A percentile compares a stretch with the other conserved stretches of the same genome.
Evolutionary conservation across 2,113 vertebrate species (phyloP).

Genomic region (Dipodomys merriami): DNA sequence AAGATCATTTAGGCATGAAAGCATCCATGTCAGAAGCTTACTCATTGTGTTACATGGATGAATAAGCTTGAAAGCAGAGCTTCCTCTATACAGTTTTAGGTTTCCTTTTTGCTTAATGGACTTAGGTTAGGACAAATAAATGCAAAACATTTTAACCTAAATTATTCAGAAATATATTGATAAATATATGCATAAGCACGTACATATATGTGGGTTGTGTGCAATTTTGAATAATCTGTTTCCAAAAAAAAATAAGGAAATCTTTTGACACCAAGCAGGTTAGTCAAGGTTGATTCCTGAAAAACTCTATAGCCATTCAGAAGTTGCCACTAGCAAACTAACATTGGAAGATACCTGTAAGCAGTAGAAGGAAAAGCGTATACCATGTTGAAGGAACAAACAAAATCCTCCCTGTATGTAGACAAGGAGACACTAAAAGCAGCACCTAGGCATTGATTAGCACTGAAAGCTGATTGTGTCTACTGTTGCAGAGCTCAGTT

Average conservation of each 20-base stretch:
- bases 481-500: background rate
- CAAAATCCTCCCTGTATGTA: background rate
- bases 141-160: background rate
- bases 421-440: background rate
- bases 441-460: background rate
- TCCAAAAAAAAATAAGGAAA: background rate
- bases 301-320: background rate
- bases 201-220: background rate
- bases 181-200: background rate
- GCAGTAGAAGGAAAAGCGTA: background rate
- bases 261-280: background rate
- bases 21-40: background rate
- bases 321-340: background rate
- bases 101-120: constrained; percentile 31
- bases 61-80: constrained; percentile 15
- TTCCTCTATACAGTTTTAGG: background rate
- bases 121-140: constrained; percentile 12
- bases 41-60: constrained; percentile 1
- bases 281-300: background rate
- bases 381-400: background rate
- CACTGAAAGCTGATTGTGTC: background rate
- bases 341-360: background rate
- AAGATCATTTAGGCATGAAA: constrained; percentile 1
- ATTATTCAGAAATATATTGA: background rate
- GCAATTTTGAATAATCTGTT: background rate